Base-by-base conservation (phyloP, 2,888 invertebrate species). In the Leptinotarsa peninsularis region DNA sequence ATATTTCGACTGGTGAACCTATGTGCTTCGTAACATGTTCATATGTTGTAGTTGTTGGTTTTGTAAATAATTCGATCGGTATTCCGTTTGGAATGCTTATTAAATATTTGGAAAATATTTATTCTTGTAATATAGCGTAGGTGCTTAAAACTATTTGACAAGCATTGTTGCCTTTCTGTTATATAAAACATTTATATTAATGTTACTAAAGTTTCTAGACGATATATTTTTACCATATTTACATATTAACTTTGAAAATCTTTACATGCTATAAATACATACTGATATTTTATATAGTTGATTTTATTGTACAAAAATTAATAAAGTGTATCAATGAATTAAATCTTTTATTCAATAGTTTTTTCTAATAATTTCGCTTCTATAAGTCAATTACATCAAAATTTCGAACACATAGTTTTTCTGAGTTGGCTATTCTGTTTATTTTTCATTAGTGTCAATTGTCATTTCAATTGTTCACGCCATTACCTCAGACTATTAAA, bases 201-300 rank as follows among this genome's bases (percentile, higher is more conserved):
- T 82, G 81, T 82, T 81, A 82, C 81, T 80, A 81, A 82, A 81
- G 73, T 76, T 79, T 80, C 75, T 80, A 80, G 77, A 80, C 78
- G 78, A 78, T 81, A 82, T 81, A 81, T 81, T 82, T 81, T 82
- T 82, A 81, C 79, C 82, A 81, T 72, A 79, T 81, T 82, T 80
- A 78, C 78, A 81, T 73, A 73, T 78, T 79, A 77, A 74, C 74
- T 74, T 75, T 66, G 63, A 69, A 75, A 72, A 70, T 58, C 67
- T 72, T 72, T 76, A 73, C 76, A 75, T 76, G 76, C 77, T 74
- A 78, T 75, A 70, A 54, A 75, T 66, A 71, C 67, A 76, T 56
- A 70, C 54, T 72, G 54, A 78, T 79, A 81, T 79, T 79, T 78
- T 77, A 79, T 79, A 78, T 78, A 76, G 71, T 76, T 75, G 63